A percentile compares a stretch with the other conserved stretches of the same genome.
Evolutionary conservation across 2,797 vertebrate species (phyloP).

Genomic region (Apogon talboti): DNA sequence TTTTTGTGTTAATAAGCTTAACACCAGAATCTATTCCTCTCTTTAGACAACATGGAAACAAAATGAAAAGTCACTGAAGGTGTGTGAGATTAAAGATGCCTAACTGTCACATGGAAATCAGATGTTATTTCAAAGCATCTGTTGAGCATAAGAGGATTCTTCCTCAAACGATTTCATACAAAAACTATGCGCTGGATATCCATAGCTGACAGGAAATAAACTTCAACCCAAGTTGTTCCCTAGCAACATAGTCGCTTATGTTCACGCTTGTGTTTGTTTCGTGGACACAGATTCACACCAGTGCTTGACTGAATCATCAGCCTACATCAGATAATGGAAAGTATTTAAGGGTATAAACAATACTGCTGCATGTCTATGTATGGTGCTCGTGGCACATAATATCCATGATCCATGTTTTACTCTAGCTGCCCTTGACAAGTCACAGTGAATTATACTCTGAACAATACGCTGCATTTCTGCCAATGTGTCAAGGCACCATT

Average conservation of each 20-base stretch:
- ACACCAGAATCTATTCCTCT: neutral
- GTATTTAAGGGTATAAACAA: neutral
- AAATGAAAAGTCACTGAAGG: constrained; percentile 46
- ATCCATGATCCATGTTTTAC: constrained; percentile 11
- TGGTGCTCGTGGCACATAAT: constrained; percentile 1
- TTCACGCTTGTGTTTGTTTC: constrained; percentile 7
- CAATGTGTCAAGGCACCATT: constrained; percentile 9
- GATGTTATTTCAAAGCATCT: constrained; percentile 50
- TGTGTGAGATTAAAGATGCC: constrained; percentile 35
- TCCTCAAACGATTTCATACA: neutral
- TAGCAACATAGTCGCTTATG: constrained; percentile 40
- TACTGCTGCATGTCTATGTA: neutral
- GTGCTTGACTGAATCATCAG: neutral
- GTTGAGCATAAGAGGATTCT: constrained; percentile 8
- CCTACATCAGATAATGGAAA: neutral
- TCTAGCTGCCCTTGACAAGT: constrained; percentile 44
- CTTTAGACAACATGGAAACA: constrained; percentile 44
- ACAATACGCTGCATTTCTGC: constrained; percentile 8
- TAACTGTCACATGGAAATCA: constrained; percentile 51
- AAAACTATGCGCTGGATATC: constrained; percentile 5
- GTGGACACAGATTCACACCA: constrained; percentile 7
- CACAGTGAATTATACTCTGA: constrained; percentile 23
- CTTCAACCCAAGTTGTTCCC: constrained; percentile 41
- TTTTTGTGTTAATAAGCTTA: constrained; percentile 19
- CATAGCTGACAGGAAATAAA: constrained; percentile 19